A percentile compares a stretch with the other conserved stretches of the same genome.
phyloP scores from a whole-genome alignment of 35 echinoderm and acorn worm genomes.

The Ptychodera flava region DNA sequence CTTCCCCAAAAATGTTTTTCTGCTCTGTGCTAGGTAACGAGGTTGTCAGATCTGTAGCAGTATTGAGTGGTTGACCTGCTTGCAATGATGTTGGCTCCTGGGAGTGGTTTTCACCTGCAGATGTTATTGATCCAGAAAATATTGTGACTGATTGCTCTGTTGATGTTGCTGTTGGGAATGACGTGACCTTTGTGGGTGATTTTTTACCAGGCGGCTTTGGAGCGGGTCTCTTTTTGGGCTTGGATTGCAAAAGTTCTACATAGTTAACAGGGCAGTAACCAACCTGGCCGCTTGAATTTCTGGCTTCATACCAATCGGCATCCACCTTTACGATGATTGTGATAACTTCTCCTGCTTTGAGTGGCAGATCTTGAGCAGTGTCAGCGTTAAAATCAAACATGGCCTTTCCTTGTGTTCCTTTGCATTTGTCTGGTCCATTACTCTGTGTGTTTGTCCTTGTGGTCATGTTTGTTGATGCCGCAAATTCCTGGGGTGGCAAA shows the following conservation, averaged over 20 bases:
- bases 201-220: conserved; percentile 50
- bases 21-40: too few relatives aligned
- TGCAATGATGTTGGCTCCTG: too few relatives aligned
- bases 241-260: conserved; percentile 62
- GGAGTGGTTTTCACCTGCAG: not conserved
- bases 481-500: conserved; percentile 38
- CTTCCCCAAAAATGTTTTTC: not conserved
- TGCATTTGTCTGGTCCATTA: conserved; percentile 8
- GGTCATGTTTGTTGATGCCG: not conserved
- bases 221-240: conserved; percentile 82
- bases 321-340: conserved; percentile 61
- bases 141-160: not conserved
- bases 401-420: conserved; percentile 61
- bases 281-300: conserved; percentile 39
- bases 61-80: not conserved
- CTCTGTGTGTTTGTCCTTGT: not conserved
- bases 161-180: not conserved
- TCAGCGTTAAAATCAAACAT: conserved; percentile 88
- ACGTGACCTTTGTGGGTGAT: not conserved
- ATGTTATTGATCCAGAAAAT: not conserved
- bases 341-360: conserved; percentile 65
- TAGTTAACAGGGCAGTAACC: conserved; percentile 84
- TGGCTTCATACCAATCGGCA: conserved; percentile 83
- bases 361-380: conserved; percentile 61
- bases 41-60: too few relatives aligned